Conservation (phyloP, 2,888 invertebrate species). For the Cactoblastis cactorum region DNA sequence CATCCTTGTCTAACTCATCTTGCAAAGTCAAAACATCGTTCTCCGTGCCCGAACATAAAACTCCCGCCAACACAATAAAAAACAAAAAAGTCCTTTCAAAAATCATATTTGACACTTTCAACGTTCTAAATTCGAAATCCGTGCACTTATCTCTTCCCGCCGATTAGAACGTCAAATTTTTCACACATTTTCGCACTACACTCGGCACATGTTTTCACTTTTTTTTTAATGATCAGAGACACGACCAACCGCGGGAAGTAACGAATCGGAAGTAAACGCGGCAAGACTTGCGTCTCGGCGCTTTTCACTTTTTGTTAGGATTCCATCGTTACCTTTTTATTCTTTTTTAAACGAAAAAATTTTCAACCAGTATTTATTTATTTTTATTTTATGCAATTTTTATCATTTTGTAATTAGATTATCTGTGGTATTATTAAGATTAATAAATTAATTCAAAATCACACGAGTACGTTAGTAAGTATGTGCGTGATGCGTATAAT, state of each 20-base stretch:
- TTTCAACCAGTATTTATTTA: background rate
- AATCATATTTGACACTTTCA: constrained; percentile 25
- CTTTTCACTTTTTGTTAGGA: constrained; percentile 65
- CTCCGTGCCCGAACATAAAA: constrained; percentile 50
- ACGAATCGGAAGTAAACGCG: constrained; percentile 63
- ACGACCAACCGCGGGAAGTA: constrained; percentile 58
- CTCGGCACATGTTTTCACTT: constrained; percentile 33
- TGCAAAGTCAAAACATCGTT: constrained; percentile 70
- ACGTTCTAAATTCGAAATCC: constrained; percentile 49
- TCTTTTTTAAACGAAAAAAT: constrained; percentile 1
- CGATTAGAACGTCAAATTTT: constrained; percentile 41
- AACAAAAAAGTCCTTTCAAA: constrained; percentile 33
- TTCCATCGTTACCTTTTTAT: constrained; percentile 31
- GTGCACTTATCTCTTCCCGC: constrained; percentile 34
- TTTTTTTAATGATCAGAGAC: constrained; percentile 27
- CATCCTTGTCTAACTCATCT: constrained; percentile 61
- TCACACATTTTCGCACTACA: constrained; percentile 41
- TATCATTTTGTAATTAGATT: background rate
- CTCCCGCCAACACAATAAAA: constrained; percentile 33
- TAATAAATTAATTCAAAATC: background rate
- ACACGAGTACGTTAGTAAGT: background rate
- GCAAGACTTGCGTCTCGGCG: constrained; percentile 36
- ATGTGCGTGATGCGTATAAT: constrained; percentile 33
- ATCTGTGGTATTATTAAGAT: background rate
- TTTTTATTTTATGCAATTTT: constrained; percentile 2